Evolutionary conservation across 2,113 vertebrate genomes (phyloP).

Genomic region (Tautogolabrus adspersus): DNA sequence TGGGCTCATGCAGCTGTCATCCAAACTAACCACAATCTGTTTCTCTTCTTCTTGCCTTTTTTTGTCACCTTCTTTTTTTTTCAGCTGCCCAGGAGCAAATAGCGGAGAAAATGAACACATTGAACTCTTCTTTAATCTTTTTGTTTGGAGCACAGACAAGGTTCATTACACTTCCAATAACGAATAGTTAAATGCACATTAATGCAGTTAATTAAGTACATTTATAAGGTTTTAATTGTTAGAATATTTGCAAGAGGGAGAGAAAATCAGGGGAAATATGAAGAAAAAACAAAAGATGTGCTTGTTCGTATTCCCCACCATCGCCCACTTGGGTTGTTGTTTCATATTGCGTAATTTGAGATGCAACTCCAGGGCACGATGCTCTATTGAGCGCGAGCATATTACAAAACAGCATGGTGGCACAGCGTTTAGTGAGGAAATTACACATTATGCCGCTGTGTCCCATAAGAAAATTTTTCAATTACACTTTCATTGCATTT

Average conservation of each 20-base stretch:
- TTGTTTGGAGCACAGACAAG: neutral
- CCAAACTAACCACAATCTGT: conserved; percentile 18
- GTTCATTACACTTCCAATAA: conserved; percentile 60
- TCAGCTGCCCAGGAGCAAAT: conserved; percentile 8
- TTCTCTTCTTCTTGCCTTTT: neutral
- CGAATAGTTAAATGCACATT: conserved; percentile 51
- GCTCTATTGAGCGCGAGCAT: conserved; percentile 52
- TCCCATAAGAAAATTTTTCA: conserved; percentile 80
- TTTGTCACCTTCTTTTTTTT: neutral
- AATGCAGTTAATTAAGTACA: conserved; percentile 58
- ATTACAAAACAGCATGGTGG: conserved; percentile 79
- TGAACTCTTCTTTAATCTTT: conserved; percentile 5
- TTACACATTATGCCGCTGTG: conserved; percentile 73
- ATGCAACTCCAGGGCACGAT: conserved; percentile 64
- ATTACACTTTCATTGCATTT: conserved; percentile 78
- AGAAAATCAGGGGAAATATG: conserved; percentile 39
- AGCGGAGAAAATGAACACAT: conserved; percentile 5
- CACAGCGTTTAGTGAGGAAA: conserved; percentile 72
- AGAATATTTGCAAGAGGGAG: conserved; percentile 15
- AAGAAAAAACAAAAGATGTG: conserved; percentile 45
- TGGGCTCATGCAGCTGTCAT: conserved; percentile 39
- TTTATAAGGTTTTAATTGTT: conserved; percentile 67
- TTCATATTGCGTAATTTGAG: conserved; percentile 62
- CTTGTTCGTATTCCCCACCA: conserved; percentile 52
- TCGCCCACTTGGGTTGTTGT: conserved; percentile 54